These are phyloP conservation scores for Decapterus maruadsi DNA, from an alignment of 2,797 vertebrate species.

Conservation along the genomic window DNA sequence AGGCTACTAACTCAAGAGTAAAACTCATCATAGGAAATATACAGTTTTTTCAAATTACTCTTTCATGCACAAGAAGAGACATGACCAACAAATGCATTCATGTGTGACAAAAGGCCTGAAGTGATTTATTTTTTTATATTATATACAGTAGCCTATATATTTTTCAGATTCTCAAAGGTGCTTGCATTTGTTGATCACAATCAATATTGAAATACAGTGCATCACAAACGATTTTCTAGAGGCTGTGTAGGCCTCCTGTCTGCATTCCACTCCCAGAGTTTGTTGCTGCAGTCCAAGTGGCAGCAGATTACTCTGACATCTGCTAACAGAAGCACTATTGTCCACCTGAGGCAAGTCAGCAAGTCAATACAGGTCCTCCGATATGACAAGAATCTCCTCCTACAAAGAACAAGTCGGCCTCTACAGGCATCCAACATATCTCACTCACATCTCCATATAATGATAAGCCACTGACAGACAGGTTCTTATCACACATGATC, in stretches of 20 bases:
- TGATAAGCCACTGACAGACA: conserved; percentile 22
- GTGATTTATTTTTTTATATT: not conserved
- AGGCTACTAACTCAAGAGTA: too few species aligned
- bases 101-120: not conserved
- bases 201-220: not conserved
- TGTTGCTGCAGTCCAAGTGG: conserved; percentile 30
- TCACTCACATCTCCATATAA: not conserved
- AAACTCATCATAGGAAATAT: not conserved
- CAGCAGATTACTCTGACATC: conserved; percentile 24
- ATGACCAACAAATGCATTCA: too few species aligned
- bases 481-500: conserved; percentile 1
- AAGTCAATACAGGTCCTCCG: conserved; percentile 77
- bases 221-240: conserved; percentile 30
- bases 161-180: not conserved
- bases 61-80: not conserved
- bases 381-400: conserved; percentile 74
- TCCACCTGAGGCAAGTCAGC: conserved; percentile 69
- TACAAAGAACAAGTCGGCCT: conserved; percentile 23
- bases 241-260: conserved; percentile 6
- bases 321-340: conserved; percentile 67
- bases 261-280: conserved; percentile 32
- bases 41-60: not conserved
- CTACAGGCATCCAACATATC: conserved; percentile 34
- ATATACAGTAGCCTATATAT: too few species aligned
- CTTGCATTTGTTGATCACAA: not conserved